phyloP scores from a whole-genome alignment of 1,140 invertebrate species.

The Drosophila cardini region DNA sequence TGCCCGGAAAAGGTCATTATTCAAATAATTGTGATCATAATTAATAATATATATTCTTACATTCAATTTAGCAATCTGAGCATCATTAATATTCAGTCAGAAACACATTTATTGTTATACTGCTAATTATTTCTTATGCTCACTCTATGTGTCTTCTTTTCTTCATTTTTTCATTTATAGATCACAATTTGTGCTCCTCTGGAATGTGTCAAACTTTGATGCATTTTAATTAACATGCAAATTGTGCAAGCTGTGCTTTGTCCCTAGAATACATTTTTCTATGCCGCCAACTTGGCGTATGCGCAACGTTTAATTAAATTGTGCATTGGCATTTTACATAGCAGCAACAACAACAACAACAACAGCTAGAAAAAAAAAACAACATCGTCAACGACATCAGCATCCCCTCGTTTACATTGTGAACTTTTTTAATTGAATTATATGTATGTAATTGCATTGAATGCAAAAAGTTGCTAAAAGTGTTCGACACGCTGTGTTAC shows the following conservation, averaged over 20 bases:
- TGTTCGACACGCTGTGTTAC: conserved; percentile 19
- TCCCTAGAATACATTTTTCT: conserved; percentile 27
- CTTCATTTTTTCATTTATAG: neutral
- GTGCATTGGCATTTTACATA: conserved; percentile 57
- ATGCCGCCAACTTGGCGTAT: conserved; percentile 42
- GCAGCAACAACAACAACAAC: neutral
- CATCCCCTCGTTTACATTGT: conserved; percentile 50
- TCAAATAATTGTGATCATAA: conserved; percentile 54
- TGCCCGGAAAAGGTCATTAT: conserved; percentile 44
- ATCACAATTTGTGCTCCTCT: conserved; percentile 13
- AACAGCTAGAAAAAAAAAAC: no score
- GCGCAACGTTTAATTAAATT: conserved; percentile 73
- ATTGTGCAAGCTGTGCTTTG: conserved; percentile 38
- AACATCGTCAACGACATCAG: neutral
- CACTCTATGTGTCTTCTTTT: neutral
- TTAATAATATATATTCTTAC: conserved; percentile 56
- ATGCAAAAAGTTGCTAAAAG: conserved; percentile 60
- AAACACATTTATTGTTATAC: conserved; percentile 28
- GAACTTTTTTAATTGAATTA: conserved; percentile 78
- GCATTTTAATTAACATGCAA: conserved; percentile 51
- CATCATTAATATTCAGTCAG: conserved; percentile 55
- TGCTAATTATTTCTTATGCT: neutral
- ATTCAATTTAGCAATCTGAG: conserved; percentile 26
- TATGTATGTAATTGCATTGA: conserved; percentile 52
- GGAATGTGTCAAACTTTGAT: conserved; percentile 43